These are phyloP conservation scores for Habropoda laboriosa DNA, from an alignment of 1,140 invertebrate species.

Conservation along the genomic window DNA sequence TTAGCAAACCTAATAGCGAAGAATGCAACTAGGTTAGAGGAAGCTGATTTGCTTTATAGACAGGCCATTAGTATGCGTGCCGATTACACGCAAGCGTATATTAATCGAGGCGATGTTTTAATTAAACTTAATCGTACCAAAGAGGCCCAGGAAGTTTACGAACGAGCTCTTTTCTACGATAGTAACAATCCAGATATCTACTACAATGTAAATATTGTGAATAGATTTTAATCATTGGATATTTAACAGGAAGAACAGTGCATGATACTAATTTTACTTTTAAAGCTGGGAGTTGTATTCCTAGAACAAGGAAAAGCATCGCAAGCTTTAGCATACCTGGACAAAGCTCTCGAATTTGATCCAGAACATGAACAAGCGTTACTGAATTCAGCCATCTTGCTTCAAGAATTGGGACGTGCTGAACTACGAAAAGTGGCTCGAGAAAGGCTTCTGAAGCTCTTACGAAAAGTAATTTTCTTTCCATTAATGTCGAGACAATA, in stretches of 20 bases:
- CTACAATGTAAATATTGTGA: constrained; percentile 91
- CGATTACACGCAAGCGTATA: constrained; percentile 98
- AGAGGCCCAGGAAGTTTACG: constrained; percentile 97
- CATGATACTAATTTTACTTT: constrained; percentile 48
- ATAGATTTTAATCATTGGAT: no score
- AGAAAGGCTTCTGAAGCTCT: constrained; percentile 90
- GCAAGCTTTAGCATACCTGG: constrained; percentile 94
- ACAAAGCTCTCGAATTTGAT: constrained; percentile 95
- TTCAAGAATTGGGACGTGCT: constrained; percentile 93
- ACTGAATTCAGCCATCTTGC: constrained; percentile 96
- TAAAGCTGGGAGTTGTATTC: constrained; percentile 95
- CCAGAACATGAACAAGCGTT: constrained; percentile 97
- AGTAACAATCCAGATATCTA: constrained; percentile 98
- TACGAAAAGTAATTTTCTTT: constrained; percentile 85
- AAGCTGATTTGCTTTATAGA: constrained; percentile 95
- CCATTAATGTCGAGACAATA: not conserved
- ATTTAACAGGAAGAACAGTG: no score
- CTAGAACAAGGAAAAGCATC: constrained; percentile 95
- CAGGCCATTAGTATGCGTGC: constrained; percentile 98
- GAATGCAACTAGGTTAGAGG: constrained; percentile 94
- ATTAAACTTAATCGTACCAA: constrained; percentile 97
- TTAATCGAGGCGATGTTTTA: constrained; percentile 97
- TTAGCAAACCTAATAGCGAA: constrained; percentile 97
- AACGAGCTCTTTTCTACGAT: constrained; percentile 95
- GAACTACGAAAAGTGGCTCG: constrained; percentile 90